phyloP scores from a whole-genome alignment of 1,140 invertebrate genomes.

The silkworm (Bombyx mori) region DNA sequence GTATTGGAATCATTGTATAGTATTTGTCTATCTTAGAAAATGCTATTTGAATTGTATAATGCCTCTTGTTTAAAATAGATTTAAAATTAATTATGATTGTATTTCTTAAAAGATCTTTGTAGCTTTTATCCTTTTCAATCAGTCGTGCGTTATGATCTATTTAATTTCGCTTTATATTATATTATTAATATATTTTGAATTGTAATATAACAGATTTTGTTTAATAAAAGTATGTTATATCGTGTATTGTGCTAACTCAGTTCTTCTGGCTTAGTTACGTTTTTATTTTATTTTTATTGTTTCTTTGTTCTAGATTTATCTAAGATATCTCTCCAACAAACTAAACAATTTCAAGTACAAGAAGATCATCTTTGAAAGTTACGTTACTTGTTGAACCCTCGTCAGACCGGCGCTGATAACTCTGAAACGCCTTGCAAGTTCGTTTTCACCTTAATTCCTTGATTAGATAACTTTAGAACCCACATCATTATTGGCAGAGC shows the following conservation, averaged over 20 bases:
- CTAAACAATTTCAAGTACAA: slow-evolving; percentile 7
- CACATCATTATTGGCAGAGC: slow-evolving; percentile 12
- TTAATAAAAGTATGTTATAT: background rate
- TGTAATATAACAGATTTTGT: background rate
- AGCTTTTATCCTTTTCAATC: too few species aligned
- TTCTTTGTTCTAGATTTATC: background rate
- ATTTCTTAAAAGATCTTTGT: too few species aligned
- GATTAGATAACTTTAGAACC: slow-evolving; percentile 16
- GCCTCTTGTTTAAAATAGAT: too few species aligned
- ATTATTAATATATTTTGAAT: background rate
- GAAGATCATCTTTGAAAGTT: slow-evolving; percentile 28
- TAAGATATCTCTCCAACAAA: background rate
- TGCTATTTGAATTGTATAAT: too few species aligned
- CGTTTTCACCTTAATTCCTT: slow-evolving; percentile 19
- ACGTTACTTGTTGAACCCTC: slow-evolving; percentile 19
- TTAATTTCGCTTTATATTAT: too few species aligned
- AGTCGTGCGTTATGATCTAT: too few species aligned
- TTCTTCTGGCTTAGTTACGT: too few species aligned
- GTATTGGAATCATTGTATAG: too few species aligned
- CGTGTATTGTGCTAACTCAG: background rate
- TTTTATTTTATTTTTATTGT: too few species aligned
- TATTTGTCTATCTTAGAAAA: too few species aligned
- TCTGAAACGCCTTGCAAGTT: slow-evolving; percentile 22
- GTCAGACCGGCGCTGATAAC: slow-evolving; percentile 26
- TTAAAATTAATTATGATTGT: too few species aligned